Conservation (phyloP, 2,797 vertebrate genomes). For the Kryptopterus vitreolus region DNA sequence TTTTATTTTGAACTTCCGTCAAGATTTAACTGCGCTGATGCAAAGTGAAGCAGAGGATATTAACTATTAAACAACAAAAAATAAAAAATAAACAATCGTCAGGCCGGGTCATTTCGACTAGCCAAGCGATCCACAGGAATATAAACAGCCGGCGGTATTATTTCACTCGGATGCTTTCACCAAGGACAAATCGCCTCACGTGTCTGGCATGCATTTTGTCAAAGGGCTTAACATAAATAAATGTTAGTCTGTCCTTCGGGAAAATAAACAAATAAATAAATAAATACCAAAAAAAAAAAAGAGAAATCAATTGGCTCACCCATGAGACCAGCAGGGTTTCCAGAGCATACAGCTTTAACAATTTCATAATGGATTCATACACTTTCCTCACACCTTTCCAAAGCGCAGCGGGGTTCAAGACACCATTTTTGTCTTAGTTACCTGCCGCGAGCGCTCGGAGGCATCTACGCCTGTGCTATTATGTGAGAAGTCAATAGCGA, state of each 20-base stretch:
- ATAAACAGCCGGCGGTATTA: background rate
- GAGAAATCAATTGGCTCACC: background rate
- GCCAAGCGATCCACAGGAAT: too few species aligned
- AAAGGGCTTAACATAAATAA: background rate
- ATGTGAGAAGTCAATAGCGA: background rate
- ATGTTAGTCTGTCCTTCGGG: background rate
- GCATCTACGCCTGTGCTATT: background rate
- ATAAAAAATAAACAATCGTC: too few species aligned
- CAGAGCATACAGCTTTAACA: background rate
- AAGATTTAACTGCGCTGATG: background rate
- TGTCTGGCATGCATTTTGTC: constrained; percentile 1
- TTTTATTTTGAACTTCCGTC: background rate
- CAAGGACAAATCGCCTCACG: background rate
- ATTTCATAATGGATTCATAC: background rate
- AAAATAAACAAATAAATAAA: too few species aligned
- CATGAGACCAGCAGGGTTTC: background rate
- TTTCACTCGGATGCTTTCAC: background rate
- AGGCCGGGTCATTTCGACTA: background rate
- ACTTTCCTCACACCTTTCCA: background rate
- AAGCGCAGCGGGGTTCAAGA: background rate
- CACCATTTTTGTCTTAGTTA: background rate
- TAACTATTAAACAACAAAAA: too few species aligned
- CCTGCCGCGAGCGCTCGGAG: background rate
- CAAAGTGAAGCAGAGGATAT: background rate
- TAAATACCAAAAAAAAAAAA: too few species aligned